phyloP scores from a whole-genome alignment of 1,140 invertebrate species.

The Drosophila pectinifera region DNA sequence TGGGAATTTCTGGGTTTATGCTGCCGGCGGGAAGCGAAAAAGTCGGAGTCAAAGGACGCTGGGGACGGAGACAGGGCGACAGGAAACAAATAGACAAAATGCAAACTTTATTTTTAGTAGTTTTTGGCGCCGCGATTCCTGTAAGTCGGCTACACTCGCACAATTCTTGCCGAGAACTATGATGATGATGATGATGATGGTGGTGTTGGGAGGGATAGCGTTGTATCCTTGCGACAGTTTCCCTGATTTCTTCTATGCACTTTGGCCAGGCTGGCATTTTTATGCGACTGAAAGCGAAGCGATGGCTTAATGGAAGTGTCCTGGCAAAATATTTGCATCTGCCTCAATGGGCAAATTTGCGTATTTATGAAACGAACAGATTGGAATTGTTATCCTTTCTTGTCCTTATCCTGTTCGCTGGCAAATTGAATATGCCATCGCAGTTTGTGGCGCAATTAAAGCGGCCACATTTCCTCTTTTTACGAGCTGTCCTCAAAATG shows the following conservation, averaged over 20 bases:
- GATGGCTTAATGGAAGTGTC: slow-evolving; percentile 64
- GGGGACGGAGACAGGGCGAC: slow-evolving; percentile 56
- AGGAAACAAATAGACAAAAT: slow-evolving; percentile 79
- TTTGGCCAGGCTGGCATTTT: slow-evolving; percentile 25
- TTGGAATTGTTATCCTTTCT: slow-evolving; percentile 51
- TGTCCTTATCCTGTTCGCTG: no score
- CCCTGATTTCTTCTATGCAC: slow-evolving; percentile 48
- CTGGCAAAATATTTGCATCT: slow-evolving; percentile 67
- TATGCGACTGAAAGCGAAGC: slow-evolving; percentile 4
- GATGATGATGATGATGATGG: slow-evolving; percentile 5
- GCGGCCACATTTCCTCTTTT: slow-evolving; percentile 55
- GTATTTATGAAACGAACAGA: slow-evolving; percentile 71
- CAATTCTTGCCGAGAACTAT: slow-evolving; percentile 29
- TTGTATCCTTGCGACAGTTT: slow-evolving; percentile 33
- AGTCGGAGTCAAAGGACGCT: neutral
- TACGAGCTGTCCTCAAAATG: slow-evolving; percentile 66
- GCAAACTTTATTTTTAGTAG: slow-evolving; percentile 83
- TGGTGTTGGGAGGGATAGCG: slow-evolving; percentile 1
- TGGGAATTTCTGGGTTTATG: slow-evolving; percentile 36
- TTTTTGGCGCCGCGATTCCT: slow-evolving; percentile 76
- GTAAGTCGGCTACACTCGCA: slow-evolving; percentile 38
- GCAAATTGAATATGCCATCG: slow-evolving; percentile 62
- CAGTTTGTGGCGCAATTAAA: slow-evolving; percentile 75
- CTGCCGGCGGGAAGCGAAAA: slow-evolving; percentile 30
- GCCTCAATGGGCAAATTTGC: slow-evolving; percentile 65